Base-by-base conservation (phyloP, 1,140 invertebrate genomes). In the Penaeus vannamei region DNA sequence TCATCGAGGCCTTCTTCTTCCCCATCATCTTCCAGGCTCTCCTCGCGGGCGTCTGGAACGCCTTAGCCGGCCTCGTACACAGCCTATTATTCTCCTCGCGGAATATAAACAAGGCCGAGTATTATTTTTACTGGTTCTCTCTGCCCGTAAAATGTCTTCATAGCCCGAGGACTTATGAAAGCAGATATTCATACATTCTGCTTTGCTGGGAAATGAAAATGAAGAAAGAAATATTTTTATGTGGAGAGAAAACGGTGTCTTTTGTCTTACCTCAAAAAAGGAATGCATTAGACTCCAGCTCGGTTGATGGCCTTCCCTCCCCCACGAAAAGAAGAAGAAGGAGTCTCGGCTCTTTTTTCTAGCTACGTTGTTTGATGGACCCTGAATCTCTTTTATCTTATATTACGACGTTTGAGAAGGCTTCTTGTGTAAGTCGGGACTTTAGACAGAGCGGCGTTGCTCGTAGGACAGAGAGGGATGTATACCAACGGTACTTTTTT, bases 111-210 rank as follows among this genome's bases (percentile, higher is more conserved):
- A 87, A 83, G 86, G 46, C 79, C 79, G 62, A 72, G 79, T 87
- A 87, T 87, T 87, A 87, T 87, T 87, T 87, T 87, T 87, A 87
- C 86, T 87, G 77, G 86, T 87, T 82, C 79, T 64, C 62, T 23
- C 86, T 23, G 86, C 61, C 86, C 86, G 79, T 87, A 87, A 87
- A 87, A 87, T 87, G 86, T 87, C 86, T 76, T 72, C 86, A 82
- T 83, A 60, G 86, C 86, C 46, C 26, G 23, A 36, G 79, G 86
- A 87, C 86, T 87, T 87, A 87, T 87, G 80, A 87, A 87, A 83
- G 79, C 86, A 72, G 86, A 83, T 87, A 87, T 87, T 87, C 86
- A 87, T 87, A 87, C 86, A 36, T 87, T 87, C 86, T 87, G 79
- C 86, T 87, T 87, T 87, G 80, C 77, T 72, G 29, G 29, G 64